These are phyloP conservation scores for Torymus auratus DNA, from an alignment of 2,888 invertebrate species.

Conservation along the genomic window DNA sequence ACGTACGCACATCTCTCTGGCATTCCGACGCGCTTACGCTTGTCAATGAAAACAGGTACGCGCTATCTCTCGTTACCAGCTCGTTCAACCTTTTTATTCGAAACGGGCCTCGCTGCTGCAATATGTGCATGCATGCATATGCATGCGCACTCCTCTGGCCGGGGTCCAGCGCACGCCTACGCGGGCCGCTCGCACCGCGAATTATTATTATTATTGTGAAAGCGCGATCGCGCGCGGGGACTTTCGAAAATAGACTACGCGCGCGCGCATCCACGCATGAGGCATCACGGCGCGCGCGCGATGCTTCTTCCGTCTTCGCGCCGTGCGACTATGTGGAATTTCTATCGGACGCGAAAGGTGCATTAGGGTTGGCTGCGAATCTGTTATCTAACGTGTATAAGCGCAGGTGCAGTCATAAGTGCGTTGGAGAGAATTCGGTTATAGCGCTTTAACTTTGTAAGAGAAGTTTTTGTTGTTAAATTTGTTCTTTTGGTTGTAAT, in stretches of 20 bases:
- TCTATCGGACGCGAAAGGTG: too few relatives aligned
- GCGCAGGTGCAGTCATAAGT: too few relatives aligned
- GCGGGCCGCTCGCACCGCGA: background rate
- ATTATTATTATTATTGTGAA: slow-evolving; percentile 40
- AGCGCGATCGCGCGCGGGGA: background rate
- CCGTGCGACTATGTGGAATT: too few relatives aligned
- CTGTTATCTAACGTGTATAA: too few relatives aligned
- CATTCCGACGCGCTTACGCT: too few relatives aligned
- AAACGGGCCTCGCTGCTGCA: background rate
- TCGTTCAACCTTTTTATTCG: slow-evolving; percentile 27
- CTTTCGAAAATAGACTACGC: background rate
- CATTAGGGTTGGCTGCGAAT: background rate
- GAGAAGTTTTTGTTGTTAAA: too few relatives aligned
- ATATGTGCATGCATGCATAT: too few relatives aligned
- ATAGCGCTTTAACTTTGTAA: too few relatives aligned
- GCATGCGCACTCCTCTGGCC: background rate
- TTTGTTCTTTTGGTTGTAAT: too few relatives aligned
- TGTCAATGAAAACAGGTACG: background rate
- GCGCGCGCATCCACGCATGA: background rate
- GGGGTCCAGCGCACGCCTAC: slow-evolving; percentile 26
- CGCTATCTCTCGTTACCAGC: background rate
- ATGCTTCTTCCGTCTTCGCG: too few relatives aligned
- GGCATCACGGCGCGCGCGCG: background rate
- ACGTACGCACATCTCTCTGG: too few relatives aligned
- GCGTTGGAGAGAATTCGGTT: too few relatives aligned